phyloP scores from a whole-genome alignment of 2,113 vertebrate genomes.

The Aptenodytes forsteri region DNA sequence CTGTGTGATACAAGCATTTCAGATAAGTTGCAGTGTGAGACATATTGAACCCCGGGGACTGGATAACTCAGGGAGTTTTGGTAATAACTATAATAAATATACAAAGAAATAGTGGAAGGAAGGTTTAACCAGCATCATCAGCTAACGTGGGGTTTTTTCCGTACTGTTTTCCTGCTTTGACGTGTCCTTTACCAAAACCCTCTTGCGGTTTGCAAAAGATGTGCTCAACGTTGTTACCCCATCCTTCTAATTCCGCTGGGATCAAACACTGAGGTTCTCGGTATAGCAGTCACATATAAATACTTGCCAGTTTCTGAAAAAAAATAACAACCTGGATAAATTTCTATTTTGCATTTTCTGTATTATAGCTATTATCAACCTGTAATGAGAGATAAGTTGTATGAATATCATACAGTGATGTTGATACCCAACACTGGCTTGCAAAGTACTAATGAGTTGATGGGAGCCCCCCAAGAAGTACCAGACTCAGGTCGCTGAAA shows the following conservation, averaged over 20 bases:
- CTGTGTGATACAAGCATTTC: neutral
- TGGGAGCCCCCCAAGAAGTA: neutral
- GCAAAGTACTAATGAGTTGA: neutral
- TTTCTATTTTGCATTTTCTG: neutral
- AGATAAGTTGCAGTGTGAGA: neutral
- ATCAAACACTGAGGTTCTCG: neutral
- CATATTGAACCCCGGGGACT: neutral
- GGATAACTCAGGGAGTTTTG: neutral
- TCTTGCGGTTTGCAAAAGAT: neutral
- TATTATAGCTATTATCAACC: neutral
- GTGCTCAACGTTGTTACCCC: neutral
- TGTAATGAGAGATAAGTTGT: neutral
- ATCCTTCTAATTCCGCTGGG: neutral
- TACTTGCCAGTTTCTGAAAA: neutral
- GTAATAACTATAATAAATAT: neutral
- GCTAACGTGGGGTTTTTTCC: rapidly evolving
- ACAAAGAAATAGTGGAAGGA: neutral
- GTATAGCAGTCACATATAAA: neutral
- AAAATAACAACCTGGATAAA: neutral
- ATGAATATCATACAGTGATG: neutral
- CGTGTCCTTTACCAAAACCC: neutral
- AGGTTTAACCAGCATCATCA: neutral
- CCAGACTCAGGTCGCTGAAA: neutral
- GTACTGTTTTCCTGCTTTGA: neutral
- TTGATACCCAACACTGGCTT: neutral